Base-by-base conservation (phyloP, 2,797 vertebrate species). In the Limnodromus scolopaceus region DNA sequence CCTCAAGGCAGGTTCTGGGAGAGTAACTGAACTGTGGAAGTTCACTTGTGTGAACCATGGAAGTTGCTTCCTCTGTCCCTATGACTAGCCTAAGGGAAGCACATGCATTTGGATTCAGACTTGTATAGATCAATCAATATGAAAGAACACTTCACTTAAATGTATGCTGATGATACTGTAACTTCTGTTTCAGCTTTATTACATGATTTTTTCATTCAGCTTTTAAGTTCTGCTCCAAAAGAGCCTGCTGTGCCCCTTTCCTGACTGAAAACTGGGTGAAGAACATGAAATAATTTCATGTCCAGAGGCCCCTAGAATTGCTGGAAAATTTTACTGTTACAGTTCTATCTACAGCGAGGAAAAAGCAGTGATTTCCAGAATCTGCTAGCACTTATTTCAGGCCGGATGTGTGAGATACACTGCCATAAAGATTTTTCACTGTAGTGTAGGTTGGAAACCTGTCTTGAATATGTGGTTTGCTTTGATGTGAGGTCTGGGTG, bases 181-280 rank as follows among this genome's bases (percentile, higher is more conserved):
- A 65, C 48, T 93, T 96, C 68, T 92, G 48, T 92, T 96, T 91
- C 61, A 82, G 45, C 68, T 96, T 96, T 93, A 58, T 68, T 57
- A 57, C 49, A 46, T 70, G 3, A 20, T 28, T 65, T 91, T 76
- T 84, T 84, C 39, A 11, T 48, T 96, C 61, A 87, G 48, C 54
- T 80, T 17, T 66, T 91, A 85, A 83, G 51, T 46, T 86, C 58
- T 84, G n/a, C 68, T 90, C n/a, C 43, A 66, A 83, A 91, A 78
- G 54, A 85, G 16, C 48, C 38, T 89, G 14, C 71, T 93, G 36
- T 83, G 27, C 53, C 18, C 15, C 48, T 93, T 94, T 93, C 32
- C 61, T 93, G 77, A n/a, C 51, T 85, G 66, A 77, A 54, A 80
- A 20, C 53, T 92, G 63, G 15, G 39, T 43, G 68, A 94, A 95